A percentile compares a stretch with the other conserved stretches of the same genome.
Conservation (phyloP, 2,888 invertebrate genomes). For the Anthrax anthrax region DNA sequence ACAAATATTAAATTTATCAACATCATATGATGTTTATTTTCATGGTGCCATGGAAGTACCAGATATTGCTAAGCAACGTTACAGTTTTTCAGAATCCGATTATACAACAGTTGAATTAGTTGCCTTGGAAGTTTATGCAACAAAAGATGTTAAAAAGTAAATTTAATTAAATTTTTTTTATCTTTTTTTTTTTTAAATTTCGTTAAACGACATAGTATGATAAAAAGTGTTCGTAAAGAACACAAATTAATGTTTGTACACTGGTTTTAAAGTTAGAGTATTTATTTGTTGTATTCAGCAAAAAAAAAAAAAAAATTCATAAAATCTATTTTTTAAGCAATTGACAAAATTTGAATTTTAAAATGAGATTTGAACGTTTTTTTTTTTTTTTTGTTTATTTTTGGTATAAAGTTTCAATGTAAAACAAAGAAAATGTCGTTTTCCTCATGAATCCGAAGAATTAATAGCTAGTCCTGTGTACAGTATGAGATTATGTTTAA, state of each 20-base stretch:
- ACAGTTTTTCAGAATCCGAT: conserved; percentile 38
- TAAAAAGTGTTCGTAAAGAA: too few relatives aligned
- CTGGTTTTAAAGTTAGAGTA: too few relatives aligned
- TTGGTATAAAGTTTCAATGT: conserved; percentile 40
- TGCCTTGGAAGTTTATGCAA: conserved; percentile 44
- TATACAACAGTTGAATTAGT: conserved; percentile 47
- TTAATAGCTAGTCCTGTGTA: conserved; percentile 52
- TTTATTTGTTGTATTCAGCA: too few relatives aligned
- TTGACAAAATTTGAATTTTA: too few relatives aligned
- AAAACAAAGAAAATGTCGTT: conserved; percentile 53
- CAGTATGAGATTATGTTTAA: conserved; percentile 51
- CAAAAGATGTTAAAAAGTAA: conserved; percentile 41
- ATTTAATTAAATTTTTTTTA: too few relatives aligned
- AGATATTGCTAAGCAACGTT: conserved; percentile 45
- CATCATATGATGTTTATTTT: conserved; percentile 48
- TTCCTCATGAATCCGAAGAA: conserved; percentile 47
- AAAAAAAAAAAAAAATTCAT: too few relatives aligned
- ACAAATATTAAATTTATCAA: conserved; percentile 54
- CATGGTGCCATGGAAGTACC: conserved; percentile 55
- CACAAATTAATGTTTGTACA: too few relatives aligned
- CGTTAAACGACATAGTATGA: too few relatives aligned
- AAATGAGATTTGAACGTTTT: too few relatives aligned
- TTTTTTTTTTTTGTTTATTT: too few relatives aligned
- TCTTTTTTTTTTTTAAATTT: too few relatives aligned
- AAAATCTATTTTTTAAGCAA: too few relatives aligned